A percentile compares a stretch with the other conserved stretches of the same genome.
Conservation (phyloP, 1,140 invertebrate genomes). For the Caenorhabditis remanei region DNA sequence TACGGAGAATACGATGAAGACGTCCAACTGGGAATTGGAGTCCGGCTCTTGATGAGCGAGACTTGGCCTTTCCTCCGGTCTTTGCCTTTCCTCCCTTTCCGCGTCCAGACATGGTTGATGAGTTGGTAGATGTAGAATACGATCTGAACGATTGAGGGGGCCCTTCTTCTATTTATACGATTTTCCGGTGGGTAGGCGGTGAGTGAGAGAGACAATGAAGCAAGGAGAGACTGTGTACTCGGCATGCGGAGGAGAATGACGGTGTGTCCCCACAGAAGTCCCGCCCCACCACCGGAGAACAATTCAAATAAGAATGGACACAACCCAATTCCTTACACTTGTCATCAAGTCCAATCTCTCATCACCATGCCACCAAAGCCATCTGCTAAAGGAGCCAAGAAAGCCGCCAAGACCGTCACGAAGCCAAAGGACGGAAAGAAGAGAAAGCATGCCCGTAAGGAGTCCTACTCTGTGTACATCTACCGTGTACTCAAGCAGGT, state of each 20-base stretch:
- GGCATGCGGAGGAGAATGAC: background rate
- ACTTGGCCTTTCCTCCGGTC: slow-evolving; percentile 63
- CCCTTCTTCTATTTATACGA: background rate
- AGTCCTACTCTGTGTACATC: slow-evolving; percentile 75
- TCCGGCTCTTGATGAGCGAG: slow-evolving; percentile 78
- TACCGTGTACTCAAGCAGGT: slow-evolving; percentile 77
- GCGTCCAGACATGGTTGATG: slow-evolving; percentile 69
- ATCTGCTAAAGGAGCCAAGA: slow-evolving; percentile 79
- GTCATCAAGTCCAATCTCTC: slow-evolving; percentile 63
- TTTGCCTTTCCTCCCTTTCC: slow-evolving; percentile 70
- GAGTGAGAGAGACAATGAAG: background rate
- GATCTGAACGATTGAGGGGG: background rate
- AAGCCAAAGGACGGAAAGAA: slow-evolving; percentile 79
- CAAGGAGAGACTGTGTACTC: background rate
- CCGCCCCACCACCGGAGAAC: background rate
- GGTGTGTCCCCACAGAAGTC: slow-evolving; percentile 6
- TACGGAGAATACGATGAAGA: slow-evolving; percentile 78
- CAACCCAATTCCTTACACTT: slow-evolving; percentile 10
- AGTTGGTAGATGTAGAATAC: slow-evolving; percentile 36
- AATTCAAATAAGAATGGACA: background rate
- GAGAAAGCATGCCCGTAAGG: slow-evolving; percentile 78
- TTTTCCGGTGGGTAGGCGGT: background rate
- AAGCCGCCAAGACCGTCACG: slow-evolving; percentile 79
- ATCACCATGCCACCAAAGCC: slow-evolving; percentile 79
- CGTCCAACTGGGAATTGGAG: slow-evolving; percentile 79